phyloP scores from a whole-genome alignment of 2,113 vertebrate species.

The Noturus placidus region DNA sequence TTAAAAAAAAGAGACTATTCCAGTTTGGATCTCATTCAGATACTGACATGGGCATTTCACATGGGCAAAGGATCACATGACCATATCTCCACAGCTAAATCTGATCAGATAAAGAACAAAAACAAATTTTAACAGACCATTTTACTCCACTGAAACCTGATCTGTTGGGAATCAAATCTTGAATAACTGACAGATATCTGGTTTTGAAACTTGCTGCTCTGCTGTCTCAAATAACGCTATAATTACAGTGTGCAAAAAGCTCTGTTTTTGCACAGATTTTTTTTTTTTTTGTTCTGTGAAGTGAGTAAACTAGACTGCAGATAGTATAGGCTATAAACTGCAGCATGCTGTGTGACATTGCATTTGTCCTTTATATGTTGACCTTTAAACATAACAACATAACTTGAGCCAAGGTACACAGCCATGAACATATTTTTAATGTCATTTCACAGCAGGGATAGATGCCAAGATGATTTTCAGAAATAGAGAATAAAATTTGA shows the following conservation, averaged over 20 bases:
- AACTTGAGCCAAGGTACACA: background rate
- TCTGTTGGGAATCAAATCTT: conserved; percentile 18
- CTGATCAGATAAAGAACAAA: conserved; percentile 27
- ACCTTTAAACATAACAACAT: conserved; percentile 7
- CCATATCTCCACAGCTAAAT: background rate
- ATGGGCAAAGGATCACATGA: background rate
- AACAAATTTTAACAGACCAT: conserved; percentile 12
- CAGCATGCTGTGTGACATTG: background rate
- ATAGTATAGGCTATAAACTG: background rate
- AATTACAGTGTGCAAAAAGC: conserved; percentile 46
- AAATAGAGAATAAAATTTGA: background rate
- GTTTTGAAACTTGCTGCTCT: conserved; percentile 38
- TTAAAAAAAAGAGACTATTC: conserved; percentile 6
- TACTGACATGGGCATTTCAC: conserved; percentile 12
- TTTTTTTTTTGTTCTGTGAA: background rate
- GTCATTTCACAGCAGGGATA: background rate
- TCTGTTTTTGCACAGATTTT: conserved; percentile 33
- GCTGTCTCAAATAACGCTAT: conserved; percentile 59
- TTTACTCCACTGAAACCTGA: conserved; percentile 2
- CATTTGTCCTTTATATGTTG: background rate
- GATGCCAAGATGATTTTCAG: background rate
- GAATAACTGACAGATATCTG: conserved; percentile 57
- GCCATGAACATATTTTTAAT: background rate
- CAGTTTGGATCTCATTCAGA: background rate
- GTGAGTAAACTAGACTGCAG: background rate